Evolutionary conservation across 2,888 invertebrate species (phyloP), one percentile per base, ranked within the genome.

Genomic region (Napeogenes sylphis): DNA sequence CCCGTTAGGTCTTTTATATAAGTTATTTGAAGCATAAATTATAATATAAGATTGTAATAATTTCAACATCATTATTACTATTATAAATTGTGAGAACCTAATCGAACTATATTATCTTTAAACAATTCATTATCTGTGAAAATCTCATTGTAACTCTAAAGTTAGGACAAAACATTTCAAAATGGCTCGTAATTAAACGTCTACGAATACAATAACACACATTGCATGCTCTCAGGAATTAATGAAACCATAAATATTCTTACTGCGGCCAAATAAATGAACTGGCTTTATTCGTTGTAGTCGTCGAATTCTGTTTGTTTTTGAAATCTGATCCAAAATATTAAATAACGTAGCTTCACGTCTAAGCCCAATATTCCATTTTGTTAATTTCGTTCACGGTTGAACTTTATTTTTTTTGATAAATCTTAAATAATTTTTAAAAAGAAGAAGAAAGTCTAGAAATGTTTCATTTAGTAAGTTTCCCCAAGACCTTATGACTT

Each of bases 1-100:
- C 45, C 47, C 21, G 42, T 35, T 53, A 56, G 57, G 51, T 51
- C 12, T 64, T 61, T 58, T 61, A 55, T 64, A 61, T 64, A 45
- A 58, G 60, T 51, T 51, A 30, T 51, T 30, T 30, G 51, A 51
- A 51, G 30, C 30, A 30, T 51, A 30, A 51, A 51, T 30, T 51
- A 21, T 10, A 51, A 30, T 30, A 30, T 30, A 8, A 51, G 4
- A 51, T 30, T 30, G 51, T 51, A 30, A 30, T 21, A 21, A 47
- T 8, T 47, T 8, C 51, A 10, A 30, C 10, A 30, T 30, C n/a
- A 4, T 14, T 6, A 8, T 38, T 42, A 42, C 12, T 10, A 42
- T 6, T 42, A 42, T 10, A 42, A 3, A 42, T 10, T 42, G 3
- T 42, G 42, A 42, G 10, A 42, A 42, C 42, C 3, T 42, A 42